Evolutionary conservation across 2,113 vertebrate genomes (phyloP), one percentile per base, ranked within the genome.

Genomic region (Ceyx margarethae): DNA sequence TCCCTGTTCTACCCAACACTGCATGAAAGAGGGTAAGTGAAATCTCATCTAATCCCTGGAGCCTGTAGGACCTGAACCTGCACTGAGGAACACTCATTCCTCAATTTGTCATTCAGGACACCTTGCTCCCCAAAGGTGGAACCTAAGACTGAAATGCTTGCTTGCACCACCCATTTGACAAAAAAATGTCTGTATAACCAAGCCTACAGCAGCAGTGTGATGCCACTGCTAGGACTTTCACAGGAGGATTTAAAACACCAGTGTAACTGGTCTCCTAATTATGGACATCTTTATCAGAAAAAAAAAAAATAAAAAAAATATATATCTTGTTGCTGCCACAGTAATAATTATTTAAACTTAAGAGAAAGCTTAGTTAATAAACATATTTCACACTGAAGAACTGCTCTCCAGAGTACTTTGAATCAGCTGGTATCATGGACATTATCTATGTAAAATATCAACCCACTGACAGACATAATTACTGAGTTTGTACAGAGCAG

Each of bases 401-500:
- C 19, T 33, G 57, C 15, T 86, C 43, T 91, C 53, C 23, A n/a
- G n/a, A 77, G 71, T 53, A 74, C 68, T 65, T 69, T 67, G 54
- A 71, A 46, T 23, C 57, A 45, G 71, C 26, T 3, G 2, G 58
- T 25, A 25, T 6, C 2, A 12, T 57, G 48, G 73, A 54, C 35
- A 35, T 87, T 81, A 85, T 79, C 91, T 92, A 31, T 50, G 64
- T 28, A 76, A 74, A 95, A 80, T 81, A 91, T 42, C 80, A 57
- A 58, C 81, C 77, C 85, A 61, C 87, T 51, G n/a, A 92, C 83
- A 96, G 95, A 57, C 53, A 26, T 68, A 58, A 62, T 77, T 58
- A 90, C 76, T 35, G 84, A 79, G 72, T 56, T 90, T 43, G 64
- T 87, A 51, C 90, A 85, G 53, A 48, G 43, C 37, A 15, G 81